Evolutionary conservation across 2,113 vertebrate genomes (phyloP), one percentile per base, ranked within the genome.

Genomic region (Hydrochoerus hydrochaeris): DNA sequence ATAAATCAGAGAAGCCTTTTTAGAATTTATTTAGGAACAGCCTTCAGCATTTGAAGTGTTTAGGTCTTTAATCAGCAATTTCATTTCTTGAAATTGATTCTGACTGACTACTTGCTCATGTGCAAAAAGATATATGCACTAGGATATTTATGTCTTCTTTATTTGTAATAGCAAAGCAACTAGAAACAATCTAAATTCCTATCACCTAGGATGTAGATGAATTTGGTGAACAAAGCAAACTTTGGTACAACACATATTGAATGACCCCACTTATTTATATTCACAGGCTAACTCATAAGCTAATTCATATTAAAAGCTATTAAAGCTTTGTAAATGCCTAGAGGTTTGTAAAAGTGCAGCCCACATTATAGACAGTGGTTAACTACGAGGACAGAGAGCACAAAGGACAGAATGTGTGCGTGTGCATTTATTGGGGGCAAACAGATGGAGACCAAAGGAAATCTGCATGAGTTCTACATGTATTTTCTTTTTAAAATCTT

Each of bases 11-110:
- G 62, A 90, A 92, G 30, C n/a, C 35, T 30, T 93, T 44, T 85
- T 78, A 84, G 91, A 92, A 89, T n/a, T 94, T 86, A 87, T 57
- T 54, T 35, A 93, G 71, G 41, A 90, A 57, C 7, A 90, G 7
- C 44, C 87, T 65, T 95, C 52, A 85, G 82, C 88, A 96, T 88
- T 75, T 77, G 54, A 88, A 88, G 75, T 85, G 44, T 92, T 96
- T 63, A 80, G 41, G 73, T 19, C 69, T 92, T 94, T 93, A 94
- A 62, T 63, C 38, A 81, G 69, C 30, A 80, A 57, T 54, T 89
- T 94, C 11, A 94, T 65, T 67, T 88, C 69, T 57, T 93, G 83
- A 93, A 91, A 90, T 62, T 57, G 71, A 46, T 80, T 26, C 28
- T 91, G 73, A 81, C 44, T 82, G 63, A 92, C 69, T 77, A 82